These are phyloP conservation scores for Tuta absoluta DNA, from an alignment of 2,888 invertebrate genomes.

Conservation along the genomic window DNA sequence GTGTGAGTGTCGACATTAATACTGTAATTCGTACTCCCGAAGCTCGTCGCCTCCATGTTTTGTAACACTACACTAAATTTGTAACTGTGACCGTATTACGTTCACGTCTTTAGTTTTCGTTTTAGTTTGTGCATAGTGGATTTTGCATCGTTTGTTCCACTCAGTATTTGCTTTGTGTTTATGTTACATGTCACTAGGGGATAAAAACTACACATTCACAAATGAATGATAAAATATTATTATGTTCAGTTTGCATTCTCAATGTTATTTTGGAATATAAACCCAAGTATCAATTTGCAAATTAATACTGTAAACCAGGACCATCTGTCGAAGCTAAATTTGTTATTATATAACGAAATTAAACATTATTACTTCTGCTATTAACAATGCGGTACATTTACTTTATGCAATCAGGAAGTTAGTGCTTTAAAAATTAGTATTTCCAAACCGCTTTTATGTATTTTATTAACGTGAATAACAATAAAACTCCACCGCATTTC, in stretches of 20 bases:
- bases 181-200: not conserved
- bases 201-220: not conserved
- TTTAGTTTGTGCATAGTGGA: constrained; percentile 22
- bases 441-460: not conserved
- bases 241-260: not conserved
- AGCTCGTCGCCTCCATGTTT: constrained; percentile 10
- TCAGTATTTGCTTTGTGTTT: not conserved
- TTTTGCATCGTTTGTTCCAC: constrained; percentile 2
- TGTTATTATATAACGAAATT: not conserved
- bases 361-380: not conserved
- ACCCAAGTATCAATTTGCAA: not conserved
- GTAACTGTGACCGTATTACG: not conserved
- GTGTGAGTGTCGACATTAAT: constrained; percentile 38
- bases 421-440: not conserved
- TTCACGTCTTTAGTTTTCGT: constrained; percentile 21
- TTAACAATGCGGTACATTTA: not conserved
- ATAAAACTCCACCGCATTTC: not conserved
- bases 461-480: not conserved
- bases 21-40: constrained; percentile 12
- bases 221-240: not conserved
- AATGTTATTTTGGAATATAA: not conserved
- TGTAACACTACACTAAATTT: constrained; percentile 4
- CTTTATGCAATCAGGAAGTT: not conserved
- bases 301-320: not conserved
- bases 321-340: not conserved